phyloP scores from a whole-genome alignment of 2,113 vertebrate species.

The Notarius lentiginosus region DNA sequence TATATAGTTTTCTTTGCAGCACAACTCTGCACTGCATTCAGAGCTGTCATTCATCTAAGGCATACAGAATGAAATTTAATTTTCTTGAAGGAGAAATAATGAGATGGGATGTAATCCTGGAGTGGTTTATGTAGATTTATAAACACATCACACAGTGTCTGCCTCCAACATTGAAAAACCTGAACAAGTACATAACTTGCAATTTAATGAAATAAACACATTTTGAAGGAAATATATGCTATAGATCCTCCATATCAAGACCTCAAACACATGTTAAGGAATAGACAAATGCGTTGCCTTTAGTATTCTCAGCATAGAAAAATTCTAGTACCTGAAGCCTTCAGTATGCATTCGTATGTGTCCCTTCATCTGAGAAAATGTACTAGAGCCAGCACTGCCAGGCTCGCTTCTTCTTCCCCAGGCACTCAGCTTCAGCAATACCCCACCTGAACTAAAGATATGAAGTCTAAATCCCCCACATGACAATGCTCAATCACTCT shows the following conservation, averaged over 20 bases:
- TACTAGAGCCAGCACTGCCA: neutral
- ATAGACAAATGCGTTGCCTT: neutral
- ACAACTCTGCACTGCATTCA: neutral
- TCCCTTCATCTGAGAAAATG: neutral
- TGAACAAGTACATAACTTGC: neutral
- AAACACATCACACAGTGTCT: neutral
- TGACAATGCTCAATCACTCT: neutral
- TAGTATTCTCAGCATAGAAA: neutral
- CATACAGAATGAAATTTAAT: conserved; percentile 10
- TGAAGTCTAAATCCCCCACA: neutral
- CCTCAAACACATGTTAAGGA: neutral
- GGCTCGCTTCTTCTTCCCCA: neutral
- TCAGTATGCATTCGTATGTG: neutral
- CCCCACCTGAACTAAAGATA: neutral
- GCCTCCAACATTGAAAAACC: neutral
- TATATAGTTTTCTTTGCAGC: neutral
- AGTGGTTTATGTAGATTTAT: conserved; percentile 5
- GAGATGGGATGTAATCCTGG: conserved; percentile 4
- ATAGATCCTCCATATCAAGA: neutral
- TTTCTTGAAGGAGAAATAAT: conserved; percentile 8
- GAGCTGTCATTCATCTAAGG: neutral
- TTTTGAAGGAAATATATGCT: neutral
- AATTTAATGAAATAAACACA: neutral
- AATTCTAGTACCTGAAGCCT: neutral
- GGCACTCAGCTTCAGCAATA: neutral